Evolutionary conservation across 2,113 vertebrate genomes (phyloP).

Genomic region (Engraulis encrasicolus): DNA sequence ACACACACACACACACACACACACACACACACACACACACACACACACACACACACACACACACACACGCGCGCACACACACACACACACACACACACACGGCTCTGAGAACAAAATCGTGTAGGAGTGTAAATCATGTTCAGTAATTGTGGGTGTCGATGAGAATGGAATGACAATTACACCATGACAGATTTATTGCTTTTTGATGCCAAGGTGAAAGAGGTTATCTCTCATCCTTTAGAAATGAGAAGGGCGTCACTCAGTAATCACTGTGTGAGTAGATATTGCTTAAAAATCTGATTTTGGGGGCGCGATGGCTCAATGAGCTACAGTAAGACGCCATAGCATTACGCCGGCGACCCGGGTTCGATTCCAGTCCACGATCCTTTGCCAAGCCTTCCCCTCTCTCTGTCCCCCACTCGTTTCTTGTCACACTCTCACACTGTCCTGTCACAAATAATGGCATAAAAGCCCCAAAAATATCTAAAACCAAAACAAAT

Average conservation of each 20-base stretch:
- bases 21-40: neutral
- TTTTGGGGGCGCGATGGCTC: too few species aligned
- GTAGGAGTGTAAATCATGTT: neutral
- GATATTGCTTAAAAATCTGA: neutral
- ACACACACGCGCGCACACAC: too few species aligned
- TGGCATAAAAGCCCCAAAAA: too few species aligned
- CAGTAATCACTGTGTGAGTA: neutral
- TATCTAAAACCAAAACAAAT: too few species aligned
- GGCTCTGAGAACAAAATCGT: too few species aligned
- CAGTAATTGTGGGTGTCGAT: neutral
- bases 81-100: neutral
- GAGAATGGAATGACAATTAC: neutral
- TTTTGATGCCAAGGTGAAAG: neutral
- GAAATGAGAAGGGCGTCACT: neutral
- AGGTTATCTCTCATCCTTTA: neutral
- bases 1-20: neutral
- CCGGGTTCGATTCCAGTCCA: too few species aligned
- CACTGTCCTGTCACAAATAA: too few species aligned
- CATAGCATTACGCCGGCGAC: too few species aligned
- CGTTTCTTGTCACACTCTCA: too few species aligned
- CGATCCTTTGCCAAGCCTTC: too few species aligned
- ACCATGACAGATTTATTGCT: neutral
- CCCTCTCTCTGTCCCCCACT: too few species aligned
- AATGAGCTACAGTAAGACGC: too few species aligned
- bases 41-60: neutral